Evolutionary conservation across 2,888 invertebrate genomes (phyloP).

Genomic region (Protodeltote pygarga): DNA sequence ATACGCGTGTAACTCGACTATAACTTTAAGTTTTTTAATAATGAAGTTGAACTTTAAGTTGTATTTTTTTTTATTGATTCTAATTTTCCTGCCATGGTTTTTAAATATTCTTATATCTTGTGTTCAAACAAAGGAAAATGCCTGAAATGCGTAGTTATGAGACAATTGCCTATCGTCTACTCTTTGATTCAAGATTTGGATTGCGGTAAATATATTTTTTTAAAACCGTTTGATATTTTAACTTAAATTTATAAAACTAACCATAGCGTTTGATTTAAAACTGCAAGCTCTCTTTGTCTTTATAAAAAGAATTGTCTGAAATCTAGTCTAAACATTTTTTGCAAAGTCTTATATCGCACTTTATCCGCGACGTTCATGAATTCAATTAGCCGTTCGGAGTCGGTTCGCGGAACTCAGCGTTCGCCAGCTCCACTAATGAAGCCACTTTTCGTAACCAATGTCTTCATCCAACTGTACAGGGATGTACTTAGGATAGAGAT

Average conservation of each 20-base stretch:
- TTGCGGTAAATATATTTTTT: neutral
- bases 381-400: slow-evolving; percentile 65
- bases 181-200: neutral
- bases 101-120: slow-evolving; percentile 22
- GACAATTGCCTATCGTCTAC: too few relatives aligned
- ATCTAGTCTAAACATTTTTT: slow-evolving; percentile 5
- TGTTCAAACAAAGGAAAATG: neutral
- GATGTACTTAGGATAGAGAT: slow-evolving; percentile 49
- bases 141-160: too few relatives aligned
- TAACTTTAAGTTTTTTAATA: neutral
- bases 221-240: too few relatives aligned
- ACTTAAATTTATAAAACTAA: too few relatives aligned
- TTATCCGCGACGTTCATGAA: slow-evolving; percentile 50
- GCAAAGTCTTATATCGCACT: neutral
- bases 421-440: slow-evolving; percentile 65
- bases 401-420: slow-evolving; percentile 63
- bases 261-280: too few relatives aligned
- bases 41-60: slow-evolving; percentile 22
- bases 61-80: slow-evolving; percentile 18
- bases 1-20: neutral
- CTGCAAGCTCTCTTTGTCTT: too few relatives aligned
- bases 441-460: slow-evolving; percentile 75
- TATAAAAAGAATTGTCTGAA: too few relatives aligned
- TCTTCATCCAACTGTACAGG: slow-evolving; percentile 74
- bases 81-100: slow-evolving; percentile 31